Conservation (phyloP, 2,888 invertebrate species). For the Scaptodrosophila latifasciaeformis region DNA sequence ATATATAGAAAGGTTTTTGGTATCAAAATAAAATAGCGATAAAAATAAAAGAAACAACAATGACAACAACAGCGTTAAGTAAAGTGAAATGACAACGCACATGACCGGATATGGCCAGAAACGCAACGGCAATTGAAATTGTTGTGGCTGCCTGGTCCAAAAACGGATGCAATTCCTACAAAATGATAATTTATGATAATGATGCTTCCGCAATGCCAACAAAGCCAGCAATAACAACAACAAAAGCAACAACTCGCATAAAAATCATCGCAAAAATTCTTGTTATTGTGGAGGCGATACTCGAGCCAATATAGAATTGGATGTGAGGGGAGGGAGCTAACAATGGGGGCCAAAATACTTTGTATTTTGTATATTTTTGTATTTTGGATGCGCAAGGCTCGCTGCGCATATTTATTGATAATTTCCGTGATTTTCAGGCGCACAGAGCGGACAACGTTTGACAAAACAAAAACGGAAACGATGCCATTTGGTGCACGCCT, state of each 20-base stretch:
- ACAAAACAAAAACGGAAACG: constrained; percentile 62
- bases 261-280: constrained; percentile 36
- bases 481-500: constrained; percentile 63
- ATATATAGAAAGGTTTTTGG: neutral
- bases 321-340: too few species aligned
- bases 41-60: constrained; percentile 1
- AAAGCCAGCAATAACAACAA: constrained; percentile 21
- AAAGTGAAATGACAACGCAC: neutral
- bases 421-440: constrained; percentile 64
- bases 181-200: constrained; percentile 75
- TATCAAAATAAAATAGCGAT: neutral
- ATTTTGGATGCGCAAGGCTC: constrained; percentile 23
- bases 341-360: too few species aligned
- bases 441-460: constrained; percentile 25
- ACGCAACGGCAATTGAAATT: constrained; percentile 52
- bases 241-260: constrained; percentile 32
- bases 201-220: constrained; percentile 66
- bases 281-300: too few species aligned
- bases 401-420: constrained; percentile 72
- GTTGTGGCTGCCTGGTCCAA: constrained; percentile 39
- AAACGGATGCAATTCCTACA: constrained; percentile 72
- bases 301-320: too few species aligned
- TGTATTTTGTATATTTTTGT: too few species aligned
- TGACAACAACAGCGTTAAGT: constrained; percentile 25
- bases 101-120: constrained; percentile 5